phyloP scores from a whole-genome alignment of 1,140 invertebrate genomes.

The Hypsibius dujardini region DNA sequence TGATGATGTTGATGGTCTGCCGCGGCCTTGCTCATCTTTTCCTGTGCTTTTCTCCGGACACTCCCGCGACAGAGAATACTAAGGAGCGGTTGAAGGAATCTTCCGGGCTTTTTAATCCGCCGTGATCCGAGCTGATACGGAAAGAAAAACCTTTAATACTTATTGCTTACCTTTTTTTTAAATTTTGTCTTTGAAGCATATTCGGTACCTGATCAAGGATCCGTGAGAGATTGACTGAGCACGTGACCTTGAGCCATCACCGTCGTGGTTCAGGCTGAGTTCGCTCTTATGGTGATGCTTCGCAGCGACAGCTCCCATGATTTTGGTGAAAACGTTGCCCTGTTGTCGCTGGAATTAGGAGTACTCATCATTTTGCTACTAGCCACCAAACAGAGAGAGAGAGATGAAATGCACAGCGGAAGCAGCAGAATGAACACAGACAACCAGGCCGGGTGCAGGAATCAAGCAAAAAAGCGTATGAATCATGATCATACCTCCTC shows the following conservation, averaged over 20 bases:
- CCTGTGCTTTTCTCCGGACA: background rate
- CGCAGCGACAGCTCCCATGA: background rate
- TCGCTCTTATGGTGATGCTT: constrained; percentile 15
- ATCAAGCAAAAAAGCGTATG: background rate
- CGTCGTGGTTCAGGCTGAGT: background rate
- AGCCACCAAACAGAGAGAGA: background rate
- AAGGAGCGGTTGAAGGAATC: constrained; percentile 1
- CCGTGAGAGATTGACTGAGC: background rate
- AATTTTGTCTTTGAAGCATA: background rate
- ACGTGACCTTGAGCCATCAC: background rate
- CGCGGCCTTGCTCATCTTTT: background rate
- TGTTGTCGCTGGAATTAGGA: background rate
- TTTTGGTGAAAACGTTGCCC: background rate
- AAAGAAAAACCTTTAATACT: background rate
- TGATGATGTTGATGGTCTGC: background rate
- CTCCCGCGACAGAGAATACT: constrained; percentile 9
- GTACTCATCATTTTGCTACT: background rate
- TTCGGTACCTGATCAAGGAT: background rate
- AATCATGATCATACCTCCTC: too few relatives aligned
- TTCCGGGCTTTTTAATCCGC: background rate
- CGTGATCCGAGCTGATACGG: background rate
- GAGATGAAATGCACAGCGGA: background rate
- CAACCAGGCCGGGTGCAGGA: background rate
- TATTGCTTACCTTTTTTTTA: background rate
- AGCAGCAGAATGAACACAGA: background rate